phyloP scores from a whole-genome alignment of 2,113 vertebrate species.

The Triplophysa tibetana region DNA sequence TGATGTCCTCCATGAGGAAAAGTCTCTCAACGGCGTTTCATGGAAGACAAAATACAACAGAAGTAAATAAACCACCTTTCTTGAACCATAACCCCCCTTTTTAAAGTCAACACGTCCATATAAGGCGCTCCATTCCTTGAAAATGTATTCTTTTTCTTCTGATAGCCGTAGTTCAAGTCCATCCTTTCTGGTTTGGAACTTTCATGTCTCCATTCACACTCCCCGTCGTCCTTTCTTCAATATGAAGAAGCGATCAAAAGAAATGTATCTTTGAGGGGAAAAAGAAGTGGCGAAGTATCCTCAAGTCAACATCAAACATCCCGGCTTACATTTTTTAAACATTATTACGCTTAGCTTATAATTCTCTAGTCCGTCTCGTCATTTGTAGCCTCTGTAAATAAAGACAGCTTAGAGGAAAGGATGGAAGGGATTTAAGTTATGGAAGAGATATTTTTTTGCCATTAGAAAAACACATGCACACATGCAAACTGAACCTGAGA shows the following conservation, averaged over 20 bases:
- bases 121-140: not conserved
- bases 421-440: conserved; percentile 33
- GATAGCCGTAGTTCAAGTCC: conserved; percentile 1
- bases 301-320: conserved; percentile 38
- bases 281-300: conserved; percentile 33
- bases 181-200: conserved; percentile 14
- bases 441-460: conserved; percentile 48
- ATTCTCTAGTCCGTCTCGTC: conserved; percentile 20
- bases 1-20: conserved; percentile 53
- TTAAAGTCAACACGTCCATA: conserved; percentile 13
- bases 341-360: conserved; percentile 51
- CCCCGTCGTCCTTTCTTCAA: conserved; percentile 56
- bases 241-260: conserved; percentile 59
- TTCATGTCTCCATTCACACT: conserved; percentile 33
- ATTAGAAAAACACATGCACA: conserved; percentile 75
- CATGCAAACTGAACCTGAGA: conserved; percentile 82
- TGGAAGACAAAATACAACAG: conserved; percentile 75
- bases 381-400: conserved; percentile 37
- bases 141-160: not conserved
- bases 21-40: conserved; percentile 62
- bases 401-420: conserved; percentile 16
- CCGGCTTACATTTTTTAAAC: conserved; percentile 46
- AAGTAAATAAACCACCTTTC: conserved; percentile 61
- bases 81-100: conserved; percentile 37
- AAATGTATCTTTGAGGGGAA: conserved; percentile 28